Evolutionary conservation across 2,113 vertebrate genomes (phyloP), one percentile per base, ranked within the genome.

Genomic region (Camelus bactrianus): DNA sequence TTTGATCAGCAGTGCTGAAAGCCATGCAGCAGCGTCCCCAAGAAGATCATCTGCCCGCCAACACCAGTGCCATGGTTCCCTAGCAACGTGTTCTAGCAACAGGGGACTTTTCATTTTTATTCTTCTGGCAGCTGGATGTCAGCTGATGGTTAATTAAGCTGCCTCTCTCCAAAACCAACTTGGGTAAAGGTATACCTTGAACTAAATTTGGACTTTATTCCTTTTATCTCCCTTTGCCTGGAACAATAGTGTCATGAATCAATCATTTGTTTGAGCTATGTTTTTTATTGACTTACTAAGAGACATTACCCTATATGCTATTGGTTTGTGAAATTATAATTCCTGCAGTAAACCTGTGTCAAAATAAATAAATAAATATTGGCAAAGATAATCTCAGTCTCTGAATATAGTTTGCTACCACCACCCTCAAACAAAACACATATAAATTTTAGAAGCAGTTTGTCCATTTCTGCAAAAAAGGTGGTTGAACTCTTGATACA

Each of bases 391-490:
- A 1, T 79, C 50, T 79, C 76, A 79, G 50, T 54, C 52, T 56
- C 76, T 9, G 50, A 79, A 19, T 32, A 35, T 13, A 56, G 32
- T 79, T n/a, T 79, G 50, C 76, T 52, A 79, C 20, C 32, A 35
- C 32, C 32, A 0, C 12, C 14, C n/a, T 3, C 22, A 42, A 42
- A 12, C 50, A 54, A 56, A 79, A 56, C 54, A 35, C 32, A 4
- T 28, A n/a, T 17, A 52, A 76, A 89, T 81, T 93, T 95, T 89
- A 77, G 38, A 62, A 95, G 42, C 11, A 32, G 20, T 24, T 79
- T 52, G 15, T 69, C 35, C 14, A 30, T 48, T 56, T 73, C 48
- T 81, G 35, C 16, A 38, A 32, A 80, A 91, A 90, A 65, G 52
- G 70, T 14, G 69, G 20, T 38, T 77, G 42, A 54, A 22, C 46